Conservation (phyloP, 2,888 invertebrate genomes). For the Acleris laterana region DNA sequence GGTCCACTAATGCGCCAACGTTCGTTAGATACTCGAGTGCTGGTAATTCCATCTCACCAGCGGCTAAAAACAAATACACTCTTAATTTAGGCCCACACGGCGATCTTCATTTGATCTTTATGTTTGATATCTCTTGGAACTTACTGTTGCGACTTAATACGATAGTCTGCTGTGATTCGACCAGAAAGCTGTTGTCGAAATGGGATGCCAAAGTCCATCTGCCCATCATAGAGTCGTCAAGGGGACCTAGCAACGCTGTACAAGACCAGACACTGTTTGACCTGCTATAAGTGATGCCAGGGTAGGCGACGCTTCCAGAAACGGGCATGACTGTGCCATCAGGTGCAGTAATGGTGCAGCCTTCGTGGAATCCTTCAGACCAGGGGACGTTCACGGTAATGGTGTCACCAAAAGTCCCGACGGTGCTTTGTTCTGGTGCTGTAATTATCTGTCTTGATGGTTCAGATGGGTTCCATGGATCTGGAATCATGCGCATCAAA, state of each 20-base stretch:
- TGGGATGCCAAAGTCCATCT: conserved; percentile 24
- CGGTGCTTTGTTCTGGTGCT: conserved; percentile 27
- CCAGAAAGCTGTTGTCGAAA: conserved; percentile 14
- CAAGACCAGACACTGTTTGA: conserved; percentile 24
- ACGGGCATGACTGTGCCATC: conserved; percentile 34
- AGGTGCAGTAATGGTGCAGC: conserved; percentile 32
- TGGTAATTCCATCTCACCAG: conserved; percentile 29
- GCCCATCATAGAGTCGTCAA: conserved; percentile 30
- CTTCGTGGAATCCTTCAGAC: conserved; percentile 14
- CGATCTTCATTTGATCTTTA: no score
- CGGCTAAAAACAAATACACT: conserved; percentile 16
- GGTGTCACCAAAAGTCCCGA: conserved; percentile 27
- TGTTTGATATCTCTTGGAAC: not conserved
- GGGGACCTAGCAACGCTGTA: conserved; percentile 25
- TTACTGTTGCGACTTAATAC: conserved; percentile 27
- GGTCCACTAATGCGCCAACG: conserved; percentile 26
- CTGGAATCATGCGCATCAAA: not conserved
- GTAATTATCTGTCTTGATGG: conserved; percentile 22
- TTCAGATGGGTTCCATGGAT: conserved; percentile 28
- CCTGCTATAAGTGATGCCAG: conserved; percentile 22
- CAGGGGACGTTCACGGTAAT: conserved; percentile 10
- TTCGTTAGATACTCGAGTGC: conserved; percentile 28
- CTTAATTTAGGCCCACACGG: not conserved
- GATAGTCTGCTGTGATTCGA: conserved; percentile 29
- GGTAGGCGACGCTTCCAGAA: conserved; percentile 18